Evolutionary conservation across 2,797 vertebrate species (phyloP), one percentile per base, ranked within the genome.

Genomic region (Odontamblyopus lacepedii): DNA sequence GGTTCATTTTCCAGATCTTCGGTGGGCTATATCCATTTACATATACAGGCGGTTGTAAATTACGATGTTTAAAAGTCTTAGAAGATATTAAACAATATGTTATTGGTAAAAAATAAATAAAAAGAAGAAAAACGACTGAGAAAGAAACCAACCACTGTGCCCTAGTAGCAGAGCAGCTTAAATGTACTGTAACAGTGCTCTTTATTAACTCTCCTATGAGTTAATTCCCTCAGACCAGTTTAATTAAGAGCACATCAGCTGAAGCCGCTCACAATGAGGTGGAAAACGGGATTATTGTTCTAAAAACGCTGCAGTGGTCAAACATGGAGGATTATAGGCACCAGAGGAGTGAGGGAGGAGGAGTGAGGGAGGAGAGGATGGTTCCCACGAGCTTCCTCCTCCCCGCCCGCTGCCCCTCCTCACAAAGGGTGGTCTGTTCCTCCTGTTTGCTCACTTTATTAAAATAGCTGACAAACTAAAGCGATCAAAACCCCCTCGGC

Each of bases 211-310:
- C 55, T 23, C 23, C 26, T 55, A n/a, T 8, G 19, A 7, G 71
- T 80, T 87, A 82, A 87, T 83, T 78, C 82, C 9, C 56, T 55
- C 55, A 56, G 2, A 56, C 55, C n/a, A 26, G 8, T 56, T 56
- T 56, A 23, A 56, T 56, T 26, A 26, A 56, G 76, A 56, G 23
- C 55, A 26, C 55, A 9, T 56, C 55, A 81, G 44, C 66, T 63
- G 67, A 76, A 85, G 78, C 80, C 91, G 86, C 79, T 88, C 89
- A 89, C 76, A 85, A 85, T 89, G 86, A 85, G 87, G 74, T 87
- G 82, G 82, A 86, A 92, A 89, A 92, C 84, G 30, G 79, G 90
- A 93, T 92, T 92, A 87, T 87, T 78, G 81, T 78, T 57, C 50
- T 63, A 72, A 79, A 78, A 83, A 63, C 32, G 0, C 15, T 70